Base-by-base conservation (phyloP, 2,888 invertebrate species). In the Macaria liturata region DNA sequence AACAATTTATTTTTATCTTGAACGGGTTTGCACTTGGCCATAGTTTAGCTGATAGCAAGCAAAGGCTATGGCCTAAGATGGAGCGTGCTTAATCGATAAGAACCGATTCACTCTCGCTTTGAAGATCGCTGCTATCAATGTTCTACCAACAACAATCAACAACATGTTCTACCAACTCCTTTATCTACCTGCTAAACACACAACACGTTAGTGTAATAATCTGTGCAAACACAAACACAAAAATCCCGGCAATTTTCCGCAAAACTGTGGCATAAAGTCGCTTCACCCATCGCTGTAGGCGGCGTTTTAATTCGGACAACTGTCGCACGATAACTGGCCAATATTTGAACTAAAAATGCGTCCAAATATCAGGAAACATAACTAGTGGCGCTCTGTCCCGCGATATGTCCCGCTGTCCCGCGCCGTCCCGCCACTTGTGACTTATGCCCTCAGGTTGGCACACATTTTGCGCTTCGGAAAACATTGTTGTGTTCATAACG, bases 321-420 rank as follows among this genome's bases (percentile, higher is more conserved):
- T 62, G 64, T 57, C 32, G 46, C 40, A 45, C 60, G 62, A 62
- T 64, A 64, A 59, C 55, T 32, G 49, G 45, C 54, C 49, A 54
- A 62, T 59, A 61, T 66, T 62, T 62, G 59, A 57, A 61, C 64
- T 55, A 64, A 64, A 64, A 64, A 57, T 58, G 55, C 57, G 55
- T 42, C 8, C 54, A 39, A 61, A 62, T 61, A 59, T 66, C 55
- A 49, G 46, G 57, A 30, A 59, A 62, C 55, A 48, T 54, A 57
- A 58, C 58, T 53, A 54, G 50, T 7, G 50, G 34, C 42, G 39
- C 55, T 64, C 57, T 46, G 52, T 53, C 50, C 60, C 60, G 65
- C 57, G 59, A 65, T 65, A 62, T 56, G 65, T 61, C 46, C 55
- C 47, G 42, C n/a, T n/a, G 42, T 8, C n/a, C 1, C n/a, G 42